A percentile compares a stretch with the other conserved stretches of the same genome.
phyloP scores from a whole-genome alignment of 2,113 vertebrate species.

The Phrynocephalus versicolor region DNA sequence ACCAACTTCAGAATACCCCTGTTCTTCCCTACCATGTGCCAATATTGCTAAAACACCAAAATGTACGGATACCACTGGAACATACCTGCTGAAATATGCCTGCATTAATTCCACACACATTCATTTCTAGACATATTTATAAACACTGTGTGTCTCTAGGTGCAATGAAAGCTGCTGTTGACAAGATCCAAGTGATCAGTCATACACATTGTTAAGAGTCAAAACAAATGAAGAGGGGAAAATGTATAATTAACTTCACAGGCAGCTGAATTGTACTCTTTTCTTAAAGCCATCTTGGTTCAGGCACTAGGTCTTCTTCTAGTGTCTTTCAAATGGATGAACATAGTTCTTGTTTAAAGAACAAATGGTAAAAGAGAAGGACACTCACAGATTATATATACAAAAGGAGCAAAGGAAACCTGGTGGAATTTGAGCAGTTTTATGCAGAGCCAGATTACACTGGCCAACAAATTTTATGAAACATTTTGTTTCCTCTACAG shows the following conservation, averaged over 20 bases:
- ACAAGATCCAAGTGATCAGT: not conserved
- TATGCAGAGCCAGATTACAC: not conserved
- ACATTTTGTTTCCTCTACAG: no score
- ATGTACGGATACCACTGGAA: not conserved
- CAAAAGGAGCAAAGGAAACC: not conserved
- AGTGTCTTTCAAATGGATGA: constrained; percentile 1
- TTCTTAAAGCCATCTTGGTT: not conserved
- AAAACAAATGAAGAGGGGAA: not conserved
- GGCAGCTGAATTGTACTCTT: not conserved
- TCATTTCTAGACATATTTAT: constrained; percentile 36
- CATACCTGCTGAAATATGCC: not conserved
- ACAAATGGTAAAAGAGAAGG: not conserved
- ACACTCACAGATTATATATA: not conserved
- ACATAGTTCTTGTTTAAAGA: not conserved
- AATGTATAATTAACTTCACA: not conserved
- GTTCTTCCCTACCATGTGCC: no score
- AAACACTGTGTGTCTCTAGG: not conserved
- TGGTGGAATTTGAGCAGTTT: not conserved
- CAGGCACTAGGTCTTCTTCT: not conserved
- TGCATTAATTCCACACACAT: constrained; percentile 14
- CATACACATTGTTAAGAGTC: not conserved
- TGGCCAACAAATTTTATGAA: no score
- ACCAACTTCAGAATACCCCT: no score
- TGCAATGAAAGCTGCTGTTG: not conserved
- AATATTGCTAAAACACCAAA: not conserved